Base-by-base conservation (phyloP, 2,113 vertebrate genomes). In the Anolis carolinensis region DNA sequence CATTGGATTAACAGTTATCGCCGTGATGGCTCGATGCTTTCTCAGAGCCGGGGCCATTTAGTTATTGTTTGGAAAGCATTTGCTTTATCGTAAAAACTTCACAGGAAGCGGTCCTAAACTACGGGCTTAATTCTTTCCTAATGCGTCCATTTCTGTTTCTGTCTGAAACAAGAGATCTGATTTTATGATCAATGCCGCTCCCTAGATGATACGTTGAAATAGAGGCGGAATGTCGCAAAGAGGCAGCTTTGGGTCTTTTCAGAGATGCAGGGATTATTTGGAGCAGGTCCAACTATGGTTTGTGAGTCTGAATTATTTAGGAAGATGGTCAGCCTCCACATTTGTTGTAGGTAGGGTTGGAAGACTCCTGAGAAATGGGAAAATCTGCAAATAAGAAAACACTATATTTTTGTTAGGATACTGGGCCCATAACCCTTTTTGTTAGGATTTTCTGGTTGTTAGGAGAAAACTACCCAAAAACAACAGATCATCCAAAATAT, bases 1-100 rank as follows among this genome's bases (percentile, higher is more conserved):
- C 96, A 96, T 97, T 97, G 97, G 96, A 97, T 97, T 97, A 97
- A 96, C 95, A 96, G 94, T 97, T 97, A 95, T 95, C 96, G 96
- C 93, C 92, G 92, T 96, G 95, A 96, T 94, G 92, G 91, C 90
- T 95, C 91, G 94, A 89, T 95, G 94, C 90, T 95, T 94, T 95
- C 92, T 90, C 95, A 93, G 91, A 93, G 86, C 87, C 52, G 10
- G 36, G 95, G 92, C 88, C 93, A 77, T 95, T 95, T 87, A 89
- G 93, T 86, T 94, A 88, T 91, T 92, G 13, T 92, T 94, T 92
- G 90, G 86, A 80, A 94, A 89, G 81, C 92, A 94, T 84, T 92
- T 91, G 67, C 82, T 5, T 93, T 94, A 5, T 73, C 72, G 10
- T 91, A 87, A 89, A 44, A 82, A 89, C 88, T 25, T 52, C 75